phyloP scores from a whole-genome alignment of 2,113 vertebrate genomes.

The Acrocephalus arundinaceus region DNA sequence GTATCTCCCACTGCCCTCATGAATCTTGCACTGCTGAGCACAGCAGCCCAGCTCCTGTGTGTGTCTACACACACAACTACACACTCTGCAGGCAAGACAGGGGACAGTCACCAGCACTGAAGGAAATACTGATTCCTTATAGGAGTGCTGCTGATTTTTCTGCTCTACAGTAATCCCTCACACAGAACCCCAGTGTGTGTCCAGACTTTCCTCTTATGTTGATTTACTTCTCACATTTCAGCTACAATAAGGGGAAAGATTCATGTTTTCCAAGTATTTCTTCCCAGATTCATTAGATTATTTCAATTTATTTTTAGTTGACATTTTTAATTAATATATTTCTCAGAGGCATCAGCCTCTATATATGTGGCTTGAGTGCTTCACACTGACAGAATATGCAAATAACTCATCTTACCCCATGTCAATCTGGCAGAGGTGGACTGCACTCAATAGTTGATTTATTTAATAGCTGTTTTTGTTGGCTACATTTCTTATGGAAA shows the following conservation, averaged over 20 bases:
- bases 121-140: not conserved
- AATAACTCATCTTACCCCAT: not conserved
- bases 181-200: not conserved
- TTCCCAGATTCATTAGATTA: not conserved
- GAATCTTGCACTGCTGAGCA: not conserved
- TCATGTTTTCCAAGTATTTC: not conserved
- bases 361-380: not conserved
- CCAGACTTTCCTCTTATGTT: not conserved
- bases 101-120: not conserved
- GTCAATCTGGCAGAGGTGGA: not conserved
- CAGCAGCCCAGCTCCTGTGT: not conserved
- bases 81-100: not conserved
- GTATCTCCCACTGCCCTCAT: not conserved
- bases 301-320: not conserved
- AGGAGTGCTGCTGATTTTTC: not conserved
- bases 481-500: not conserved
- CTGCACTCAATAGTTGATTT: not conserved
- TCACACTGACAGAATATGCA: not conserved
- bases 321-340: not conserved
- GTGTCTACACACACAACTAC: not conserved
- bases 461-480: not conserved
- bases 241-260: not conserved
- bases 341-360: not conserved
- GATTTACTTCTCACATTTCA: not conserved
- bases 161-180: not conserved